Percentiles rank a stretch among this genome's conserved stretches.
phyloP scores from a whole-genome alignment of 2,888 invertebrate species.

The Altica lythri region DNA sequence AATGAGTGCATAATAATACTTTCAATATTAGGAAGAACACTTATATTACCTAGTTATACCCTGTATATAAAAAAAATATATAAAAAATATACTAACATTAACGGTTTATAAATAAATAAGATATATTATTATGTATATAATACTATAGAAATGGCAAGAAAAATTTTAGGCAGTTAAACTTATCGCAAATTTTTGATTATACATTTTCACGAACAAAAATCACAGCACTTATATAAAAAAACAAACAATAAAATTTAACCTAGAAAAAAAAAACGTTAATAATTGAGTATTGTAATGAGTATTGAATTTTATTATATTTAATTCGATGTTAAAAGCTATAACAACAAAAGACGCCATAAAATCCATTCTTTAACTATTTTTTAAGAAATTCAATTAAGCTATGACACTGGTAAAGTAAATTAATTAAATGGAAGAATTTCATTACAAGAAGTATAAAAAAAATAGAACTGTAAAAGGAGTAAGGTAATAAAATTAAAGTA shows the following conservation, averaged over 20 bases:
- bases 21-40: conserved; percentile 48
- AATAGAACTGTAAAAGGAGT: too few species aligned
- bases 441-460: too few species aligned
- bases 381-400: too few species aligned
- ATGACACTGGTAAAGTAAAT: too few species aligned
- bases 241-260: conserved; percentile 52
- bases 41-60: conserved; percentile 37
- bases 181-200: conserved; percentile 45
- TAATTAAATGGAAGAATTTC: too few species aligned
- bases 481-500: too few species aligned
- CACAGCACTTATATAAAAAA: conserved; percentile 57
- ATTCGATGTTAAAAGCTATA: conserved; percentile 23
- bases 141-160: conserved; percentile 60
- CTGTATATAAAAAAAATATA: conserved; percentile 41
- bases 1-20: conserved; percentile 49
- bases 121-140: too few species aligned
- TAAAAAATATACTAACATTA: conserved; percentile 42
- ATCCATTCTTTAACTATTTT: too few species aligned
- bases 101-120: conserved; percentile 45
- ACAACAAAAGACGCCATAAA: too few species aligned
- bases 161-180: conserved; percentile 54
- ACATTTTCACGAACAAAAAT: conserved; percentile 54
- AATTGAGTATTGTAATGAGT: conserved; percentile 27
- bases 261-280: conserved; percentile 31
- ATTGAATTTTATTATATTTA: conserved; percentile 16